A percentile compares a stretch with the other conserved stretches of the same genome.
Conservation (phyloP, 2,113 vertebrate genomes). For the Tympanuchus pallidicinctus region DNA sequence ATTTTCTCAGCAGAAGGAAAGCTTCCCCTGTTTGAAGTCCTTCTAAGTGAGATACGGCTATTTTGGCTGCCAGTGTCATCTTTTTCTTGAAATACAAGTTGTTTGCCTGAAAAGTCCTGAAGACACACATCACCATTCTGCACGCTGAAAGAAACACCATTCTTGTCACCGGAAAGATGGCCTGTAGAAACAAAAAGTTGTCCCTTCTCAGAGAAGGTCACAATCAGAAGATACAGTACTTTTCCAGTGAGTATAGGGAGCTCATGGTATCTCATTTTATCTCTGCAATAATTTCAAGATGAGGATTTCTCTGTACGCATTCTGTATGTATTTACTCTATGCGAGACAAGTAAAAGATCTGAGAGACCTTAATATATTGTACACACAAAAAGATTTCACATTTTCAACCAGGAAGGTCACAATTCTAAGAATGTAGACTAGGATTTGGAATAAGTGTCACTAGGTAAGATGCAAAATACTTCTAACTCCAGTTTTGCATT, state of each 20-base stretch:
- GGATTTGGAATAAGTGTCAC: background rate
- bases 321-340: background rate
- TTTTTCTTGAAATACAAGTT: conserved; percentile 70
- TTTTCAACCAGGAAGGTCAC: background rate
- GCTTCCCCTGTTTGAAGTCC: conserved; percentile 81
- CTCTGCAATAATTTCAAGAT: background rate
- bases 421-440: background rate
- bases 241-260: background rate
- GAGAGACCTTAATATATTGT: background rate
- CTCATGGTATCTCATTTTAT: background rate
- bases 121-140: conserved; percentile 81
- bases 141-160: conserved; percentile 77
- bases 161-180: conserved; percentile 76
- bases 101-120: conserved; percentile 78
- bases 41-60: conserved; percentile 71
- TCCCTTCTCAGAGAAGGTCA: background rate
- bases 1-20: conserved; percentile 80
- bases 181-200: conserved; percentile 70
- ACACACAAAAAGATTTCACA: background rate
- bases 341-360: background rate
- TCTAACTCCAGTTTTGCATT: background rate
- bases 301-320: background rate
- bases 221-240: background rate
- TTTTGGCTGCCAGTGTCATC: conserved; percentile 73
- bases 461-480: background rate